Evolutionary conservation across 2,113 vertebrate genomes (phyloP).

Genomic region (Zeus faber): DNA sequence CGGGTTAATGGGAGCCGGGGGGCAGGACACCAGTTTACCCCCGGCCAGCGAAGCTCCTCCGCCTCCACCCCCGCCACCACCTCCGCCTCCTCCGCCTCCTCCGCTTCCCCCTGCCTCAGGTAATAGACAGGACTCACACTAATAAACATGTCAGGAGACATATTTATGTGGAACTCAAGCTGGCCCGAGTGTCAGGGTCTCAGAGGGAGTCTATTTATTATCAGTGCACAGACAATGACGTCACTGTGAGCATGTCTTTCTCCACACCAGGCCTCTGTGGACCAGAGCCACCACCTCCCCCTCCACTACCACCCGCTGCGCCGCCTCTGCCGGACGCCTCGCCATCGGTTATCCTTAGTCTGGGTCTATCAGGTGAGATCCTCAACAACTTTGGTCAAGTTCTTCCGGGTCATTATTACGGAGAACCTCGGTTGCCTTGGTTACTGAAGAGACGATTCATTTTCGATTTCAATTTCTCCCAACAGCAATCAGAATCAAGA

Average conservation of each 20-base stretch:
- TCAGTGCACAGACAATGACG: slow-evolving; percentile 25
- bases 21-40: slow-evolving; percentile 55
- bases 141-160: slow-evolving; percentile 25
- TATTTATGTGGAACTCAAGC: slow-evolving; percentile 32
- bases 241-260: slow-evolving; percentile 29
- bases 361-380: slow-evolving; percentile 86
- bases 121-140: slow-evolving; percentile 46
- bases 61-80: slow-evolving; percentile 71
- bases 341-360: slow-evolving; percentile 86
- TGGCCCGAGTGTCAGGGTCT: background rate
- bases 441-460: background rate
- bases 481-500: slow-evolving; percentile 96
- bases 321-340: slow-evolving; percentile 86
- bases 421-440: background rate
- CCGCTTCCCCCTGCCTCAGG: slow-evolving; percentile 80
- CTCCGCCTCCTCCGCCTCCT: slow-evolving; percentile 78
- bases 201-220: slow-evolving; percentile 36
- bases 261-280: slow-evolving; percentile 50
- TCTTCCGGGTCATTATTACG: background rate
- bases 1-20: slow-evolving; percentile 37
- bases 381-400: background rate
- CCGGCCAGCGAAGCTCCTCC: slow-evolving; percentile 68
- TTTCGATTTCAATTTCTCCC: too few relatives aligned
- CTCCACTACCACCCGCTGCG: slow-evolving; percentile 67
- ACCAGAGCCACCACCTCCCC: slow-evolving; percentile 61